Conservation (phyloP, 1,140 invertebrate genomes). For the Drosophila sucinea region DNA sequence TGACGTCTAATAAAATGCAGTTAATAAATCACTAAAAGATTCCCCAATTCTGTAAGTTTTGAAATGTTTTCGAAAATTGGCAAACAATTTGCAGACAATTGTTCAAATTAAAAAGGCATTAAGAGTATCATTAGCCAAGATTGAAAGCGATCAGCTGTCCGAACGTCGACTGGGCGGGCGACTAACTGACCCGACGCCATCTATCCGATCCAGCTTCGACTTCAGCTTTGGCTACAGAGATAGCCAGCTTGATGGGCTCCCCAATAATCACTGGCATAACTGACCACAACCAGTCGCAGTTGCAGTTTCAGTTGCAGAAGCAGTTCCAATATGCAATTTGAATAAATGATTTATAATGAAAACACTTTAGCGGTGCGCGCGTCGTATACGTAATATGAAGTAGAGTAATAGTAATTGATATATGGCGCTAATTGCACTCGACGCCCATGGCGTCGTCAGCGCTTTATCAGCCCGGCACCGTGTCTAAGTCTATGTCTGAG, state of each 20-base stretch:
- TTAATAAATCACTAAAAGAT: neutral
- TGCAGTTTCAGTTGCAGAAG: constrained; percentile 34
- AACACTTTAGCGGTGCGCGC: constrained; percentile 62
- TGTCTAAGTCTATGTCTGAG: constrained; percentile 49
- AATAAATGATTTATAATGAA: constrained; percentile 81
- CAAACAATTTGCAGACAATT: constrained; percentile 30
- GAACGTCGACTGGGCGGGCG: constrained; percentile 15
- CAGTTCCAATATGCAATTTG: constrained; percentile 68
- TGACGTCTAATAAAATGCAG: too few species aligned
- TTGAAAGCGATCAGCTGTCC: constrained; percentile 48
- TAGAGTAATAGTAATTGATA: constrained; percentile 72
- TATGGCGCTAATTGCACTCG: constrained; percentile 76
- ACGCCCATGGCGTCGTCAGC: constrained; percentile 61
- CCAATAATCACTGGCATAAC: constrained; percentile 33
- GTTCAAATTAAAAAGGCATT: constrained; percentile 38
- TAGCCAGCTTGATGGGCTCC: constrained; percentile 15
- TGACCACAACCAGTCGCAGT: constrained; percentile 48
- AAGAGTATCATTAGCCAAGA: constrained; percentile 13
- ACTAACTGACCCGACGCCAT: constrained; percentile 25
- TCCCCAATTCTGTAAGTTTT: neutral
- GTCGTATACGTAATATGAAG: constrained; percentile 64
- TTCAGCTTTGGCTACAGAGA: neutral
- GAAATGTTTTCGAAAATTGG: neutral
- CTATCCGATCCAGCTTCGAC: too few species aligned
- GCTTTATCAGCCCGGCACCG: constrained; percentile 47